Conservation (phyloP, 2,888 invertebrate genomes). For the Congeria kusceri region DNA sequence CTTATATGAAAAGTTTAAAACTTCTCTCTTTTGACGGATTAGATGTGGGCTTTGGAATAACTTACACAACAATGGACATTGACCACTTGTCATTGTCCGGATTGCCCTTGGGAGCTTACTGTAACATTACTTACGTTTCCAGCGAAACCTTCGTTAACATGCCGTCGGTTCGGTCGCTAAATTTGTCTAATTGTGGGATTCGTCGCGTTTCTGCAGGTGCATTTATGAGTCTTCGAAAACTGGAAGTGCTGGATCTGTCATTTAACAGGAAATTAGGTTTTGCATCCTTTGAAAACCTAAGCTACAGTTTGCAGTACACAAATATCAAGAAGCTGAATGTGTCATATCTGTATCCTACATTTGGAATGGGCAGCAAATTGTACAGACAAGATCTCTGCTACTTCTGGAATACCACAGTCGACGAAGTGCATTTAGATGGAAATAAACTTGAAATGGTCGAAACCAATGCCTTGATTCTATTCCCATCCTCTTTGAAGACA, state of each 20-base stretch:
- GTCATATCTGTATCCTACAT: constrained; percentile 36
- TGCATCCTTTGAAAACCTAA: constrained; percentile 28
- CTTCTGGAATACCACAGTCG: constrained; percentile 37
- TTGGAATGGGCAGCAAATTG: constrained; percentile 30
- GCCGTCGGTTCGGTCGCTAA: constrained; percentile 2
- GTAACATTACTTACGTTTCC: constrained; percentile 11
- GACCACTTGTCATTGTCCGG: not conserved
- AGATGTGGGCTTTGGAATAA: not conserved
- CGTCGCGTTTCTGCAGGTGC: constrained; percentile 19
- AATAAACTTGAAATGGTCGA: constrained; percentile 35
- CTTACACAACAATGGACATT: not conserved
- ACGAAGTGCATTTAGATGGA: constrained; percentile 22
- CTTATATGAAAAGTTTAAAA: not conserved
- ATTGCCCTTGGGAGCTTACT: not conserved
- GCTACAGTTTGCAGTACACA: constrained; percentile 44
- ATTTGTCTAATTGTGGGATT: constrained; percentile 25
- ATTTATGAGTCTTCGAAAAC: constrained; percentile 3
- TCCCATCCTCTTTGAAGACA: constrained; percentile 22
- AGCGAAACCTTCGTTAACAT: constrained; percentile 18
- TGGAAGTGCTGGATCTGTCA: constrained; percentile 39
- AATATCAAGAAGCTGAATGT: constrained; percentile 34
- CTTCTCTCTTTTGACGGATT: constrained; percentile 11
- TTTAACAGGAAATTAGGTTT: constrained; percentile 40
- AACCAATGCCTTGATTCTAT: constrained; percentile 10
- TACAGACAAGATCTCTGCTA: constrained; percentile 39